These are phyloP conservation scores for Dexiosoma caninum DNA, from an alignment of 2,888 invertebrate genomes.

Conservation along the genomic window DNA sequence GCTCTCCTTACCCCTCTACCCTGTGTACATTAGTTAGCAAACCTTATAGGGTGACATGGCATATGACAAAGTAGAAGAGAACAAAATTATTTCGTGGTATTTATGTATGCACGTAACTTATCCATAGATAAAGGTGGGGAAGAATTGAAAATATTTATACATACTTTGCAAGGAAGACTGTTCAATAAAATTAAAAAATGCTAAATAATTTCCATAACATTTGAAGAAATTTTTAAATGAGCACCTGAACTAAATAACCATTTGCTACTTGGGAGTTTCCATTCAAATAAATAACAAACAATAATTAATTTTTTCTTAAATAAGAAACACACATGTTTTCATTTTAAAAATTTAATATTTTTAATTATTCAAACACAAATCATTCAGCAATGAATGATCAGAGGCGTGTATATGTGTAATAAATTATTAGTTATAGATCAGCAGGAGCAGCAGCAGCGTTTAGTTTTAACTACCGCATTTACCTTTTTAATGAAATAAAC, in stretches of 20 bases:
- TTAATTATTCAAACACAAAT: conserved; percentile 16
- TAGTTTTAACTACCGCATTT: conserved; percentile 45
- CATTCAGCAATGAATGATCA: neutral
- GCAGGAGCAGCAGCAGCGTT: conserved; percentile 32
- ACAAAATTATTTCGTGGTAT: neutral
- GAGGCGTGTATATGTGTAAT: neutral
- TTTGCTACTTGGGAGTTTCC: neutral
- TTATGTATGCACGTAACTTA: neutral
- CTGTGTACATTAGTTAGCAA: no score
- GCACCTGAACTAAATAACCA: neutral
- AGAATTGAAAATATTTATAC: neutral
- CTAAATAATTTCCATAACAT: neutral
- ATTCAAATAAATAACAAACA: neutral
- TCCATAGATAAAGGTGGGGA: neutral
- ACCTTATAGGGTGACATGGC: neutral
- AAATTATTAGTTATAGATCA: conserved; percentile 32
- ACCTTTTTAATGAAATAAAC: conserved; percentile 1
- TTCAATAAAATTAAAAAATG: neutral
- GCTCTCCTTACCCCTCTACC: neutral
- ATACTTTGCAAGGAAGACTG: neutral
- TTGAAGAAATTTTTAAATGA: neutral
- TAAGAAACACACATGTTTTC: neutral
- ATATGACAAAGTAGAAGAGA: neutral
- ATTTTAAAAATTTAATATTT: neutral
- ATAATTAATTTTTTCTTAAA: neutral